Evolutionary conservation across 1,140 invertebrate species (phyloP).

Genomic region (Homarus americanus): DNA sequence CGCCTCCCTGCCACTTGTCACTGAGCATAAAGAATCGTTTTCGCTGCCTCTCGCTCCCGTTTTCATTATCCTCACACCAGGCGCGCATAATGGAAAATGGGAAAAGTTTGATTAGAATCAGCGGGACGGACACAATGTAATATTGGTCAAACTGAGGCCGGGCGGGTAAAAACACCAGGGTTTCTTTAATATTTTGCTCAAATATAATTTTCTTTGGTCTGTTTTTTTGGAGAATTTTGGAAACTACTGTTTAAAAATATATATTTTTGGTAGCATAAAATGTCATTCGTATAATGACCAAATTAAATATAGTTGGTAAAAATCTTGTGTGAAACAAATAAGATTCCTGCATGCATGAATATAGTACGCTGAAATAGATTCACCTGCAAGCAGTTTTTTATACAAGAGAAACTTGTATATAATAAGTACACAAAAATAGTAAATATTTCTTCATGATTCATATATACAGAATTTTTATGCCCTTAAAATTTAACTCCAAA

Average conservation of each 20-base stretch:
- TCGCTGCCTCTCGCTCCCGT: slow-evolving; percentile 70
- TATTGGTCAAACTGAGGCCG: slow-evolving; percentile 70
- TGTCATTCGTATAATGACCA: too few species aligned
- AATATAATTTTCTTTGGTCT: slow-evolving; percentile 58
- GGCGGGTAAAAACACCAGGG: slow-evolving; percentile 35
- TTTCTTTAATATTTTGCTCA: slow-evolving; percentile 66
- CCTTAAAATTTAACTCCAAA: too few species aligned
- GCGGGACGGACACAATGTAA: slow-evolving; percentile 72
- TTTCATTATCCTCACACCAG: slow-evolving; percentile 73
- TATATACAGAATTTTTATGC: too few species aligned
- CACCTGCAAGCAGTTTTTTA: too few species aligned
- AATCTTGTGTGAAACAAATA: too few species aligned
- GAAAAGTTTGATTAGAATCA: slow-evolving; percentile 73
- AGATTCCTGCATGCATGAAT: too few species aligned
- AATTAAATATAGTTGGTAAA: too few species aligned
- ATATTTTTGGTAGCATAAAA: too few species aligned
- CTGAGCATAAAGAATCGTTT: slow-evolving; percentile 69
- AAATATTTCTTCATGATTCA: too few species aligned
- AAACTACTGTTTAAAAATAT: neutral
- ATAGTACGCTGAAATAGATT: too few species aligned
- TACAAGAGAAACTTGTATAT: too few species aligned
- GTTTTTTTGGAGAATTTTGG: slow-evolving; percentile 39
- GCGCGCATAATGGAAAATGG: slow-evolving; percentile 73
- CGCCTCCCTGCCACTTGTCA: slow-evolving; percentile 64
- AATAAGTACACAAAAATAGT: too few species aligned